A percentile compares a stretch with the other conserved stretches of the same genome.
Conservation (phyloP, 2,113 vertebrate species). For the Enhydra lutris region DNA sequence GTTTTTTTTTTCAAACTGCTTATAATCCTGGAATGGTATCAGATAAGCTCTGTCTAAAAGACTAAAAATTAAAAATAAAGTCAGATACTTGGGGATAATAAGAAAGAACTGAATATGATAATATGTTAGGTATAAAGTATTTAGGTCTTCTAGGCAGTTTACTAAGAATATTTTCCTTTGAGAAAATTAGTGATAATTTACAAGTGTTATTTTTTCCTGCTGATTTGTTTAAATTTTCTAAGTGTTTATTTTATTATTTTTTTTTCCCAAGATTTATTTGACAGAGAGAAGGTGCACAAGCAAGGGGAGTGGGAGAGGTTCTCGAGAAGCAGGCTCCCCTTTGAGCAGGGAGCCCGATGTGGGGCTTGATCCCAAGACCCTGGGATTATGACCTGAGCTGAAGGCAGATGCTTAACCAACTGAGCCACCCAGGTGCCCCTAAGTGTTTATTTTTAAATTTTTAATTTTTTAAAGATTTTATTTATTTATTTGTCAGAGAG, state of each 20-base stretch:
- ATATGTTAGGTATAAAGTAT: background rate
- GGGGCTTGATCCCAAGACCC: too few species aligned
- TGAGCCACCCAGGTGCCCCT: background rate
- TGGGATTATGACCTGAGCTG: too few species aligned
- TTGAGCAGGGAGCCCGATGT: too few species aligned
- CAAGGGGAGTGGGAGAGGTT: too few species aligned
- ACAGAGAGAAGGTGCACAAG: too few species aligned
- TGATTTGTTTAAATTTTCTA: constrained; percentile 1
- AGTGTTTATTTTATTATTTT: background rate
- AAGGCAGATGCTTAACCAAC: too few species aligned
- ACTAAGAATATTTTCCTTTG: constrained; percentile 7
- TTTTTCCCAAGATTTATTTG: too few species aligned
- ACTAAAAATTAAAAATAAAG: constrained; percentile 63
- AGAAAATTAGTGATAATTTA: background rate
- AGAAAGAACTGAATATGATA: background rate
- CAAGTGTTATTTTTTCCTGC: background rate
- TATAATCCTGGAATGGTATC: constrained; percentile 58
- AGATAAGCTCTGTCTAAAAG: constrained; percentile 49
- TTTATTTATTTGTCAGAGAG: too few species aligned
- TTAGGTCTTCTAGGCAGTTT: constrained; percentile 5
- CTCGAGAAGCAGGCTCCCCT: too few species aligned
- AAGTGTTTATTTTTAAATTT: background rate
- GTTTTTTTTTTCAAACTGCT: constrained; percentile 67
- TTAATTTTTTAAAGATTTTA: too few species aligned
- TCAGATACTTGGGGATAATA: background rate